Base-by-base conservation (phyloP, 2,113 vertebrate genomes). In the Tapirus terrestris region DNA sequence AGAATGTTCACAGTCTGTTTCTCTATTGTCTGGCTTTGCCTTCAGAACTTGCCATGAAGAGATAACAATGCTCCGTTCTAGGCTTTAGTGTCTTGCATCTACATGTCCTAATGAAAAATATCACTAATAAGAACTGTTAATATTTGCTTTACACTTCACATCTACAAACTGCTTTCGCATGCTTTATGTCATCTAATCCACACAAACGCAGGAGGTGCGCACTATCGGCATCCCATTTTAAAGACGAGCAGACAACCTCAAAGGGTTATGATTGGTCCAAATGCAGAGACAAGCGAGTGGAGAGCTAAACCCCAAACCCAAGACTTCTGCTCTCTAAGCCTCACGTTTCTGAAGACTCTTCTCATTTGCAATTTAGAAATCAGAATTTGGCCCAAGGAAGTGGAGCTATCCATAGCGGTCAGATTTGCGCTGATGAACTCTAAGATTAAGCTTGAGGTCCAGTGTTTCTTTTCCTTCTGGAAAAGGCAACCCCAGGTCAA, bases 251-350 rank as follows among this genome's bases (percentile, higher is more conserved):
- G 63, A 56, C 12, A n/a, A 27, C 61, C 67, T 70, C 51, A 6
- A 20, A 73, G n/a, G 6, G 17, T 11, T 18, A 48, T 17, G 25
- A 29, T 61, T 31, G 75, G 58, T 14, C 56, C 33, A 70, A 29
- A 8, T 2, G 23, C 29, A 61, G 1, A 14, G 58, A 16, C 17
- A 11, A 25, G 29, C 0, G 1, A 8, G 10, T 12, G 0, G 12
- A 75, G 10, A 81, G 8, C 68, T 92, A 7, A 31, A n/a, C 33
- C 48, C 33, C 23, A 13, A 68, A 80, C 36, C 11, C n/a, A 39
- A 36, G 65, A 23, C 72, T 70, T 25, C 9, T 77, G 56, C 53
- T 58, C 33, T 43, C 51, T 21, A 56, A 75, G 9, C 12, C 12
- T 23, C 17, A 21, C 3, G 5, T 12, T 6, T 14, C 16, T 5